Percentiles rank a stretch among this genome's conserved stretches.
These are phyloP conservation scores for Drosophila diplacantha DNA, from an alignment of 2,888 invertebrate genomes.

Conservation along the genomic window DNA sequence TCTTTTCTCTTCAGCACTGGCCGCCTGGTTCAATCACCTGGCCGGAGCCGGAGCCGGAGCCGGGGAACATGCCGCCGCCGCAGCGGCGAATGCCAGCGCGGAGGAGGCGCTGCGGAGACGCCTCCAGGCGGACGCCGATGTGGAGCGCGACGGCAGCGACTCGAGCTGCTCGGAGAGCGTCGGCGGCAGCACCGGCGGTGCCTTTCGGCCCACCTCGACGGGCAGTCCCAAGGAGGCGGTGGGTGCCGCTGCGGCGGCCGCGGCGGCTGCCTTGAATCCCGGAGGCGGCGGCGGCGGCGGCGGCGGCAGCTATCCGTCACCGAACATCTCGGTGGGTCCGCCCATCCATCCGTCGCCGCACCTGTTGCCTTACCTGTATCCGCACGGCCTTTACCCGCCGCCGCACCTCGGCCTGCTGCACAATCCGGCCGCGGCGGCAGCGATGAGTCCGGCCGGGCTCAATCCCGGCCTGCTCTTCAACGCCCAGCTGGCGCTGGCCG, in stretches of 20 bases:
- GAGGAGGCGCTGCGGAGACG: constrained; percentile 77
- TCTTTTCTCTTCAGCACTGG: constrained; percentile 70
- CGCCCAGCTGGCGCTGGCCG: constrained; percentile 90
- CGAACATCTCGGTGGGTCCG: constrained; percentile 95
- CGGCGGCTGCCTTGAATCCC: constrained; percentile 63
- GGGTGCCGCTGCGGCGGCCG: constrained; percentile 53
- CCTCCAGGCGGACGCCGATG: constrained; percentile 81
- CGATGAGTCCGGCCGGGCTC: constrained; percentile 80
- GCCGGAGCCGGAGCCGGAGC: constrained; percentile 79
- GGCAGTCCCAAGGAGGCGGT: constrained; percentile 80
- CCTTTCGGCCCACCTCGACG: constrained; percentile 78
- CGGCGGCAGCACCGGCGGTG: constrained; percentile 78
- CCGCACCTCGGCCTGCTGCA: constrained; percentile 83
- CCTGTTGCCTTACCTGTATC: constrained; percentile 94
- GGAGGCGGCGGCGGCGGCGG: constrained; percentile 32
- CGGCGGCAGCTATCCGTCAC: constrained; percentile 83
- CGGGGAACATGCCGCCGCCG: constrained; percentile 78
- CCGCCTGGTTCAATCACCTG: constrained; percentile 83
- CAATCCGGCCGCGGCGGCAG: constrained; percentile 81
- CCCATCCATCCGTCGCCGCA: constrained; percentile 94
- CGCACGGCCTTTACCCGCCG: constrained; percentile 91
- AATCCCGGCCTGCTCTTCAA: constrained; percentile 92
- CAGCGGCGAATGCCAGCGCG: constrained; percentile 68
- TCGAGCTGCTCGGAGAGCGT: constrained; percentile 85
- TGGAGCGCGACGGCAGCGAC: constrained; percentile 84